Conservation (phyloP, 2,888 invertebrate genomes). For the Caenorhabditis virilis region DNA sequence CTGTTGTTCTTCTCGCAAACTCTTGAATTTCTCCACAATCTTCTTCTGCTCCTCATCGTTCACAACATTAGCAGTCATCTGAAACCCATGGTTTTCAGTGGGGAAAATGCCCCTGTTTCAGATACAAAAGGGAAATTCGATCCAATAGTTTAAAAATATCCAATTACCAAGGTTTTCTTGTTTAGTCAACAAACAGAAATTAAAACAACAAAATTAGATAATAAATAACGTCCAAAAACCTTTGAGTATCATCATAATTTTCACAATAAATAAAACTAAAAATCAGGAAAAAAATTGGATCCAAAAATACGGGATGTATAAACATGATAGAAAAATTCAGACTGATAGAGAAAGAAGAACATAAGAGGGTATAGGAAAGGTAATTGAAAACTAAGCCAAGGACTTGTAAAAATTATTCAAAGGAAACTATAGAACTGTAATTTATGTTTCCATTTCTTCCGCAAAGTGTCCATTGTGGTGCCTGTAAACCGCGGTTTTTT, state of each 20-base stretch:
- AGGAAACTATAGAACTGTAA: background rate
- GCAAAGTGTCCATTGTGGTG: background rate
- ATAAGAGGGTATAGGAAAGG: background rate
- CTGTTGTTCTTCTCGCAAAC: conserved; percentile 57
- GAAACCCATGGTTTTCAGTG: background rate
- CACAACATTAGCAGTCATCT: conserved; percentile 1
- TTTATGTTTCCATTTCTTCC: conserved; percentile 8
- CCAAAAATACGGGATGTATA: too few species aligned
- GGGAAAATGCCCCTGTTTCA: too few species aligned
- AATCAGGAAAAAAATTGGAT: too few species aligned
- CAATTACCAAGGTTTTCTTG: background rate
- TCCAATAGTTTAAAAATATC: background rate
- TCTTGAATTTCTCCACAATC: conserved; percentile 57
- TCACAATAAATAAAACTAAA: too few species aligned
- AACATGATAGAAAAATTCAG: too few species aligned
- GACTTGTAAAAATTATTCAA: too few species aligned
- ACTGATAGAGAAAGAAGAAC: background rate
- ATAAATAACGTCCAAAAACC: too few species aligned
- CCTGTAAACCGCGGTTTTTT: too few species aligned
- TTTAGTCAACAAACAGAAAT: background rate
- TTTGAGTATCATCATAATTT: too few species aligned
- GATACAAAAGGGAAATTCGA: background rate
- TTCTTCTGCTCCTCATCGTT: conserved; percentile 50
- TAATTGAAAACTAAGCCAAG: background rate
- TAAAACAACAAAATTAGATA: too few species aligned